phyloP scores from a whole-genome alignment of 2,888 invertebrate species.

The Aspidiotus rigidus region DNA sequence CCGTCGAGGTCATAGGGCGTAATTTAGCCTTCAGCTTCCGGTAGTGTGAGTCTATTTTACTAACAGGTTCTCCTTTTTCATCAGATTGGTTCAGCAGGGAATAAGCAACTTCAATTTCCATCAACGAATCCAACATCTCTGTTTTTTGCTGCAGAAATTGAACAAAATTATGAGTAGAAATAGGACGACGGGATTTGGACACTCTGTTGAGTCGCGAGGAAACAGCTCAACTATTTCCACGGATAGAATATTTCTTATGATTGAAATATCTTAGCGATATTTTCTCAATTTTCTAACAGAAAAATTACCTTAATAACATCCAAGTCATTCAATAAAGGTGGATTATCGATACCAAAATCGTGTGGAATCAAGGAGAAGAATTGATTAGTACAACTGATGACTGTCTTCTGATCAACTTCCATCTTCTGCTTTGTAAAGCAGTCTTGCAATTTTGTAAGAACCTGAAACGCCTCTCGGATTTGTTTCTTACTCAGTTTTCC shows the following conservation, averaged over 20 bases:
- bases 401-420: slow-evolving; percentile 45
- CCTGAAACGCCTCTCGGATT: slow-evolving; percentile 72
- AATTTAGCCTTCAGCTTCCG: slow-evolving; percentile 75
- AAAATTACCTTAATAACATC: slow-evolving; percentile 57
- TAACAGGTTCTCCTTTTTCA: slow-evolving; percentile 42
- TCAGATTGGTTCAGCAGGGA: slow-evolving; percentile 60
- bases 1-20: slow-evolving; percentile 54
- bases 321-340: slow-evolving; percentile 66
- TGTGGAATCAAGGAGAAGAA: slow-evolving; percentile 96
- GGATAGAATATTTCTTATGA: neutral
- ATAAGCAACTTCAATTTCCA: slow-evolving; percentile 94
- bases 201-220: neutral
- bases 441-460: slow-evolving; percentile 62
- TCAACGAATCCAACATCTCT: slow-evolving; percentile 82
- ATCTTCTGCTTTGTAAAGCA: slow-evolving; percentile 47
- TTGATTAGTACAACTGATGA: slow-evolving; percentile 80
- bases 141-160: slow-evolving; percentile 50
- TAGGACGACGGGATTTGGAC: neutral
- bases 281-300: neutral
- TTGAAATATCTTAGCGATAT: neutral
- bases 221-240: neutral
- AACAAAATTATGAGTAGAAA: slow-evolving; percentile 26
- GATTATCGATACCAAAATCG: slow-evolving; percentile 74
- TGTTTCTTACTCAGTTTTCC: slow-evolving; percentile 90
- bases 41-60: slow-evolving; percentile 76